Evolutionary conservation across 2,113 vertebrate genomes (phyloP), one percentile per base, ranked within the genome.

Genomic region (Poicephalus gulielmi): DNA sequence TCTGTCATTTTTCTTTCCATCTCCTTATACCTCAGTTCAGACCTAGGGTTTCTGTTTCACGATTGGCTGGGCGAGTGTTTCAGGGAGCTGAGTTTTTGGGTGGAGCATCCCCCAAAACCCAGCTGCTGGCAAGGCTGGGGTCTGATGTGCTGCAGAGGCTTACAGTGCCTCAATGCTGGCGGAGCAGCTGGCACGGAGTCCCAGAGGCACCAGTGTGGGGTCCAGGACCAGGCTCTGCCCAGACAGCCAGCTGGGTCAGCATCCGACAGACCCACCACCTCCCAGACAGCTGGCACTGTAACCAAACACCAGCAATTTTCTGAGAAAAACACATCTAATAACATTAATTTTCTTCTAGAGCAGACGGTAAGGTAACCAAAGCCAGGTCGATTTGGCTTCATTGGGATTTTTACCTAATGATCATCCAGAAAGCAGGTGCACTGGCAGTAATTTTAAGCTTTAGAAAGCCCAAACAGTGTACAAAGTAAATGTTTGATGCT

Each of bases 341-440:
- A 96, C 94, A 96, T 98, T 97, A 97, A 95, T 98, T 98, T 98
- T 96, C 97, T 94, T 96, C 85, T 94, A 81, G 63, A 97, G 92
- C 98, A 98, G 98, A 98, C 94, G 94, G 98, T 52, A 89, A 95
- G 94, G 97, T 97, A 98, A 98, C 97, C 64, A 93, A 97, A 98
- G 94, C 97, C 98, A 97, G 95, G 97, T 96, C 97, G 94, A 95
- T 92, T 95, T 52, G 94, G 92, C 82, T 97, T 93, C 86, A 3
- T 84, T 97, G 97, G 96, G 97, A 96, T 86, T 96, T 98, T 97
- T 97, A 97, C 95, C 95, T 97, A 98, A 98, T 97, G 94, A 93
- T 98, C 95, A 97, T 95, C 88, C 94, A 90, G 94, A 97, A 98
- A 76, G 94, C 98, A 98, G 97, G 96, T 98, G 98, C 92, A 84